Percentiles rank a stretch among this genome's conserved stretches.
Conservation (phyloP, 2,888 invertebrate genomes). For the Agonopterix arenella region DNA sequence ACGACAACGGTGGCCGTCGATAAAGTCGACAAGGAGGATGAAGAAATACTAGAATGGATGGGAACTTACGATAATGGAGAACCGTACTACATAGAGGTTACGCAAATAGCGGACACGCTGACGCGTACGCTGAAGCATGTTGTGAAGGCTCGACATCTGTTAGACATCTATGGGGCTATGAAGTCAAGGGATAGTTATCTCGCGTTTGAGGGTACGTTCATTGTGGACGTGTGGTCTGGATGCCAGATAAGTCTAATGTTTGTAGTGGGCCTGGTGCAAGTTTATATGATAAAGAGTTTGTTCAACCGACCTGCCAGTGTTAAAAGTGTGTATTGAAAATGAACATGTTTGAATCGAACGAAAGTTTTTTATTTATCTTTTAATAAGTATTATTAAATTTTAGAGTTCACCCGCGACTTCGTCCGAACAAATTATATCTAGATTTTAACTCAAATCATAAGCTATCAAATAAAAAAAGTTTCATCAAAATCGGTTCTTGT, state of each 20-base stretch:
- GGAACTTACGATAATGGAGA: slow-evolving; percentile 38
- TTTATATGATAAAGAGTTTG: slow-evolving; percentile 84
- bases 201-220: slow-evolving; percentile 86
- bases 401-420: too few species aligned
- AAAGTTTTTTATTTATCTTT: too few species aligned
- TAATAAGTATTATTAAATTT: too few species aligned
- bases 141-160: slow-evolving; percentile 78
- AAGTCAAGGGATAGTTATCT: slow-evolving; percentile 90
- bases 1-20: slow-evolving; percentile 26
- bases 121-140: slow-evolving; percentile 79
- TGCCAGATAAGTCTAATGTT: slow-evolving; percentile 85
- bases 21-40: slow-evolving; percentile 35
- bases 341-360: too few species aligned
- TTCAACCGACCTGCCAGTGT: slow-evolving; percentile 28
- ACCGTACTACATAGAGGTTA: slow-evolving; percentile 56
- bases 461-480: too few species aligned
- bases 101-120: slow-evolving; percentile 79
- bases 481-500: too few species aligned
- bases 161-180: slow-evolving; percentile 82
- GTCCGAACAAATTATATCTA: too few species aligned
- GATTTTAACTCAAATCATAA: too few species aligned
- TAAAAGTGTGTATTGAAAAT: not conserved
- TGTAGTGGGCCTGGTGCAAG: slow-evolving; percentile 83
- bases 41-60: slow-evolving; percentile 51
- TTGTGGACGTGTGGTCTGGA: slow-evolving; percentile 88